Percentiles rank a stretch among this genome's conserved stretches.
Evolutionary conservation across 2,888 invertebrate genomes (phyloP).

Genomic region (Melinaea menophilus): DNA sequence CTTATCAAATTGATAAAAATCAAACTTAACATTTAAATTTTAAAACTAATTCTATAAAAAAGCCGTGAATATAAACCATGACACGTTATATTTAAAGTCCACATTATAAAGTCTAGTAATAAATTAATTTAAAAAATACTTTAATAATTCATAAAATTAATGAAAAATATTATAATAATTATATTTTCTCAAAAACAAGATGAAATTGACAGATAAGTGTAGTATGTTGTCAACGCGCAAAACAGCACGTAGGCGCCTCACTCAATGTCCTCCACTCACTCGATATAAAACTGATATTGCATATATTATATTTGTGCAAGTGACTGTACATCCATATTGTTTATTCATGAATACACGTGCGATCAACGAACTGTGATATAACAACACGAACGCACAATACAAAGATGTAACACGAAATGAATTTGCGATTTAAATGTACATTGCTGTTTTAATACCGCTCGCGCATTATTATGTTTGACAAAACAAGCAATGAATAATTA

Average conservation of each 20-base stretch:
- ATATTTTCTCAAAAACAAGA: neutral
- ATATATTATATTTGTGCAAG: slow-evolving; percentile 38
- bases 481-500: slow-evolving; percentile 16
- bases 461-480: neutral
- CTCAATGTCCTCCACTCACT: slow-evolving; percentile 33
- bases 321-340: slow-evolving; percentile 36
- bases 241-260: slow-evolving; percentile 67
- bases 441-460: slow-evolving; percentile 14
- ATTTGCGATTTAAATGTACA: neutral
- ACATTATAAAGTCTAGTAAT: neutral
- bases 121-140: neutral
- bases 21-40: no score
- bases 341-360: slow-evolving; percentile 40
- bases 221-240: slow-evolving; percentile 54
- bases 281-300: slow-evolving; percentile 44
- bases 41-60: no score
- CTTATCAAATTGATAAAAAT: no score
- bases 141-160: neutral
- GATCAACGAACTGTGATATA: slow-evolving; percentile 39
- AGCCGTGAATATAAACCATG: no score
- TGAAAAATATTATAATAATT: neutral
- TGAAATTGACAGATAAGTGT: neutral
- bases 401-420: slow-evolving; percentile 7
- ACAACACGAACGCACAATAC: slow-evolving; percentile 27
- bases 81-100: no score